Percentiles rank a stretch among this genome's conserved stretches.
Evolutionary conservation across 1,140 invertebrate species (phyloP).

Genomic region (Arion vulgaris): DNA sequence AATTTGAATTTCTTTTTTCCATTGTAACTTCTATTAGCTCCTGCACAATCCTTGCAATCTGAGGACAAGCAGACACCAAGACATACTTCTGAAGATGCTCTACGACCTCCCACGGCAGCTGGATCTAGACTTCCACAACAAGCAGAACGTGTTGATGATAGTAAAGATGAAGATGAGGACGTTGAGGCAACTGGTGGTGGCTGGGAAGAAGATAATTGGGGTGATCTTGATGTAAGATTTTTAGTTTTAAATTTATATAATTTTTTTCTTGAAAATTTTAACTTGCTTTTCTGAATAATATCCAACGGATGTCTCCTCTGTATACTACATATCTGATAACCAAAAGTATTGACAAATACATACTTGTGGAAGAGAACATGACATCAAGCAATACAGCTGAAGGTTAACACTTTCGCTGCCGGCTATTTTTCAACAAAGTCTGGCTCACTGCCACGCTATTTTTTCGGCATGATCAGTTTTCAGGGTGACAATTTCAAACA

Average conservation of each 20-base stretch:
- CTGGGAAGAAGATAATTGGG: slow-evolving; percentile 91
- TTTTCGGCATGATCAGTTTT: too few relatives aligned
- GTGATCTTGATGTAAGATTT: slow-evolving; percentile 82
- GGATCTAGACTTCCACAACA: not conserved
- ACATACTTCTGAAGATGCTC: not conserved
- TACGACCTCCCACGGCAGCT: slow-evolving; percentile 7
- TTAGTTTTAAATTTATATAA: slow-evolving; percentile 2
- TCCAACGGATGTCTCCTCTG: too few relatives aligned
- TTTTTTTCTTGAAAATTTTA: too few relatives aligned
- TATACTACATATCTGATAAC: too few relatives aligned
- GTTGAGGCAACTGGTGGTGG: slow-evolving; percentile 76
- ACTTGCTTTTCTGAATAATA: too few relatives aligned
- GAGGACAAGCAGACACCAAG: not conserved
- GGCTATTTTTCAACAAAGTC: too few relatives aligned
- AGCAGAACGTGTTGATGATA: slow-evolving; percentile 68
- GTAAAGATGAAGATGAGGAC: slow-evolving; percentile 37
- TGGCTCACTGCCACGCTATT: too few relatives aligned
- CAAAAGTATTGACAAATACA: too few relatives aligned
- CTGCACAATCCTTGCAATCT: not conserved
- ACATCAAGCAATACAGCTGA: too few relatives aligned
- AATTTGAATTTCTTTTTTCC: not conserved
- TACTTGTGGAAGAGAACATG: too few relatives aligned
- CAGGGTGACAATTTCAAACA: too few relatives aligned
- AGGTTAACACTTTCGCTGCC: too few relatives aligned
- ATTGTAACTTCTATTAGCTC: not conserved